Evolutionary conservation across 2,888 invertebrate genomes (phyloP).

Genomic region (Dexiosoma caninum): DNA sequence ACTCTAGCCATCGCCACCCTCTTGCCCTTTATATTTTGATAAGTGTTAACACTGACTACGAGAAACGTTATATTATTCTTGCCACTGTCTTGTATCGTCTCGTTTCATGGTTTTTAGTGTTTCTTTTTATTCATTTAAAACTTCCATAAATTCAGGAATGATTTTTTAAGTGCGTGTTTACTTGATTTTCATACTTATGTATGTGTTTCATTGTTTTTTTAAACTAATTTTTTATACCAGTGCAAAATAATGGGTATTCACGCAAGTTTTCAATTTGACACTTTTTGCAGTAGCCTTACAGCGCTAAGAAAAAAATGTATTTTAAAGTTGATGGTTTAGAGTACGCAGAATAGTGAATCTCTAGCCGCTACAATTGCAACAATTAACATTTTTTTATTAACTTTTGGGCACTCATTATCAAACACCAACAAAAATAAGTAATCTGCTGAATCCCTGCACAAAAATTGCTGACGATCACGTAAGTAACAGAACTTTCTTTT

Average conservation of each 20-base stretch:
- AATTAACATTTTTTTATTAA: background rate
- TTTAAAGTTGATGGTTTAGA: too few species aligned
- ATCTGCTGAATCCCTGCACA: conserved; percentile 8
- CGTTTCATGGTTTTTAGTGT: background rate
- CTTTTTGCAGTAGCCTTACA: too few species aligned
- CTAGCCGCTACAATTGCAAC: background rate
- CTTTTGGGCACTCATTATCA: too few species aligned
- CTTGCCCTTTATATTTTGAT: background rate
- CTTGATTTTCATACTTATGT: too few species aligned
- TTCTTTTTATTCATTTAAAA: conserved; percentile 9
- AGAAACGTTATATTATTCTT: conserved; percentile 5
- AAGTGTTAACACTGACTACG: conserved; percentile 6
- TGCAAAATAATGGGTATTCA: too few species aligned
- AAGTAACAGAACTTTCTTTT: conserved; percentile 44
- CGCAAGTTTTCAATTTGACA: too few species aligned
- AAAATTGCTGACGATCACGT: conserved; percentile 43
- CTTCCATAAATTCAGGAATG: conserved; percentile 30
- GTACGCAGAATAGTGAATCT: too few species aligned
- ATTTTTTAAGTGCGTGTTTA: background rate
- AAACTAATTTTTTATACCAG: background rate
- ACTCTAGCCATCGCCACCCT: too few species aligned
- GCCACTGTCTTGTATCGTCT: conserved; percentile 3
- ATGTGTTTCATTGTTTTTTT: conserved; percentile 5
- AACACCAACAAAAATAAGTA: background rate
- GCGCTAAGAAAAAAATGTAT: too few species aligned